These are phyloP conservation scores for Unio pictorum DNA, from an alignment of 2,888 invertebrate species.

Conservation along the genomic window DNA sequence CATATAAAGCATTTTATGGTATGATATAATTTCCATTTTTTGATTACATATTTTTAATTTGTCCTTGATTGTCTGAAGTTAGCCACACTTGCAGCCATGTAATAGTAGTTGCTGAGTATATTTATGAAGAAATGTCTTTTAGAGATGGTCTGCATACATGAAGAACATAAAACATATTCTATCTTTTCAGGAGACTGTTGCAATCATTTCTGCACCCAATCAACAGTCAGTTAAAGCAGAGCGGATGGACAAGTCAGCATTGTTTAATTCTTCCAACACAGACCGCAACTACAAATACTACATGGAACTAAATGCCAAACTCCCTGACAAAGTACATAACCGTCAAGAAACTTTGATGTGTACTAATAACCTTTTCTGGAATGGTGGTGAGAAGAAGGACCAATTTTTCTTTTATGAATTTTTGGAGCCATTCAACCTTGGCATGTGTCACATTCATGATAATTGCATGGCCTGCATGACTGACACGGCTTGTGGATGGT, in stretches of 20 bases:
- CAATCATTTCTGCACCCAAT: conserved; percentile 24
- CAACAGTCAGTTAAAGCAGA: too few species aligned
- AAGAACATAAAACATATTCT: neutral
- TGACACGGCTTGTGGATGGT: conserved; percentile 94
- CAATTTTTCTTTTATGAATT: conserved; percentile 62
- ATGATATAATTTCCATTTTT: too few species aligned
- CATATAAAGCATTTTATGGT: too few species aligned
- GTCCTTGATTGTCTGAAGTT: neutral
- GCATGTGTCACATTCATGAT: conserved; percentile 79
- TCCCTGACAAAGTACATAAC: neutral
- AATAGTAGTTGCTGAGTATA: too few species aligned
- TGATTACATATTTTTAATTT: too few species aligned
- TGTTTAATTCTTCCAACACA: conserved; percentile 39
- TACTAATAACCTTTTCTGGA: conserved; percentile 6
- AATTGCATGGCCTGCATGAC: conserved; percentile 91
- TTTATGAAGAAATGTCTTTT: too few species aligned
- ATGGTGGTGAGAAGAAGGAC: conserved; percentile 20
- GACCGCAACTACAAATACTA: conserved; percentile 58
- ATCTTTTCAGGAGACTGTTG: conserved; percentile 50
- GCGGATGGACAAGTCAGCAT: too few species aligned
- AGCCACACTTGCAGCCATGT: neutral
- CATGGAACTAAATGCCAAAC: conserved; percentile 42
- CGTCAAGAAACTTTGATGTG: neutral
- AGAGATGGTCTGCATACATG: too few species aligned
- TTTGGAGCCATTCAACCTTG: conserved; percentile 86